Percentiles rank a stretch among this genome's conserved stretches.
Conservation (phyloP, 2,113 vertebrate genomes). For the Scalopus aquaticus region DNA sequence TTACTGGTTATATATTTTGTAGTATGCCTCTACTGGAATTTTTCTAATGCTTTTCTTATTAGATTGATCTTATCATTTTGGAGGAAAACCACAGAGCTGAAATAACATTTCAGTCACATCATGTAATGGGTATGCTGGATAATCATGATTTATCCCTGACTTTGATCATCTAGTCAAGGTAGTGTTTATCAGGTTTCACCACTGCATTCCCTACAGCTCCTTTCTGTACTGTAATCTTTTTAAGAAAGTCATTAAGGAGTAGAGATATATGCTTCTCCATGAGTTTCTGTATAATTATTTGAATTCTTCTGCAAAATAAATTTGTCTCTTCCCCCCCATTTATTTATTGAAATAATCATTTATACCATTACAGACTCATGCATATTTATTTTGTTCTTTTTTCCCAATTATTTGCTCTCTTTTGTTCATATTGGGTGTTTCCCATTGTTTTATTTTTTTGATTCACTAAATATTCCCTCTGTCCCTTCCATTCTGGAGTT, state of each 20-base stretch:
- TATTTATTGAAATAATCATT: background rate
- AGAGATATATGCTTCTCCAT: background rate
- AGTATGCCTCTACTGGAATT: background rate
- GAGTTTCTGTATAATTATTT: too few relatives aligned
- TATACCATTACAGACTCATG: background rate
- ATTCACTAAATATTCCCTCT: background rate
- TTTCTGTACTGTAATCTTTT: background rate
- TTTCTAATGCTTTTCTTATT: background rate
- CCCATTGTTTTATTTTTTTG: background rate
- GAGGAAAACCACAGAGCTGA: background rate
- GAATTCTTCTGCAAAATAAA: background rate
- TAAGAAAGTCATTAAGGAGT: background rate
- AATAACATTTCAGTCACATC: background rate
- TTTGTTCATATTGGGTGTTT: background rate
- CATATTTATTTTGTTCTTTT: background rate
- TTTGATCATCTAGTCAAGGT: too few relatives aligned
- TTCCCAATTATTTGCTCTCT: background rate
- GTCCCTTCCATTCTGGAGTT: background rate
- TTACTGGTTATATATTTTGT: background rate
- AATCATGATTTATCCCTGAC: background rate
- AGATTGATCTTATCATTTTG: background rate
- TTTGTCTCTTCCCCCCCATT: background rate
- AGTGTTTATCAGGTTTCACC: background rate
- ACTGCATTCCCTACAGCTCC: background rate
- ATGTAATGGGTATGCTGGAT: background rate